Conservation (phyloP, 2,113 vertebrate species). For the Misgurnus mizolepis region DNA sequence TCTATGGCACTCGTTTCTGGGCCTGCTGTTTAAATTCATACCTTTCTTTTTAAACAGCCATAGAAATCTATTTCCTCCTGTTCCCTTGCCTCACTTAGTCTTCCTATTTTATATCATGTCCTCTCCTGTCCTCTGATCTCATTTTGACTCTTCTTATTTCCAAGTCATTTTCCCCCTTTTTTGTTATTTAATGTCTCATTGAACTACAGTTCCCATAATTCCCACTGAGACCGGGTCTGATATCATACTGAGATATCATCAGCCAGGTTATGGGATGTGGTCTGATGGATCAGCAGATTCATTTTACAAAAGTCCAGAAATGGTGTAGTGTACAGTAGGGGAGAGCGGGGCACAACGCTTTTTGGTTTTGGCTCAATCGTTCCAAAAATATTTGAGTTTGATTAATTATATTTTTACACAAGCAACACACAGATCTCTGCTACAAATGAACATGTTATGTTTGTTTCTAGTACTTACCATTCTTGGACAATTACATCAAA, state of each 20-base stretch:
- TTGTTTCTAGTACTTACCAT: no score
- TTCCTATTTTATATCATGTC: not conserved
- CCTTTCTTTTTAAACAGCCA: conserved; percentile 4
- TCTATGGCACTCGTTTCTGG: conserved; percentile 15
- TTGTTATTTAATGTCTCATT: not conserved
- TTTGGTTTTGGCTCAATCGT: no score
- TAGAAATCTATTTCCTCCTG: not conserved
- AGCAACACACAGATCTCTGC: no score
- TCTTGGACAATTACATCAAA: no score
- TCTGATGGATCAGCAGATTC: conserved; percentile 3
- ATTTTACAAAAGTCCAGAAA: conserved; percentile 23
- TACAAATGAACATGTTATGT: no score
- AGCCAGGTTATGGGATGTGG: not conserved
- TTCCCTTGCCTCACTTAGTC: not conserved
- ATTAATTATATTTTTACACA: no score
- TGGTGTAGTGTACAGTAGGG: not conserved
- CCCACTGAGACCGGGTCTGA: not conserved
- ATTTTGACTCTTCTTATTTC: not conserved
- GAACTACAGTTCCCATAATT: conserved; percentile 27
- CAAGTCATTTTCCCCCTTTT: not conserved
- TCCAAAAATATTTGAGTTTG: no score
- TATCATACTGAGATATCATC: not conserved
- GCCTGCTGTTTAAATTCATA: conserved; percentile 8
- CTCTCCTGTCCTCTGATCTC: not conserved
- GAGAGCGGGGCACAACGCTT: no score